phyloP scores from a whole-genome alignment of 1,140 invertebrate genomes.

The Spodoptera litura region DNA sequence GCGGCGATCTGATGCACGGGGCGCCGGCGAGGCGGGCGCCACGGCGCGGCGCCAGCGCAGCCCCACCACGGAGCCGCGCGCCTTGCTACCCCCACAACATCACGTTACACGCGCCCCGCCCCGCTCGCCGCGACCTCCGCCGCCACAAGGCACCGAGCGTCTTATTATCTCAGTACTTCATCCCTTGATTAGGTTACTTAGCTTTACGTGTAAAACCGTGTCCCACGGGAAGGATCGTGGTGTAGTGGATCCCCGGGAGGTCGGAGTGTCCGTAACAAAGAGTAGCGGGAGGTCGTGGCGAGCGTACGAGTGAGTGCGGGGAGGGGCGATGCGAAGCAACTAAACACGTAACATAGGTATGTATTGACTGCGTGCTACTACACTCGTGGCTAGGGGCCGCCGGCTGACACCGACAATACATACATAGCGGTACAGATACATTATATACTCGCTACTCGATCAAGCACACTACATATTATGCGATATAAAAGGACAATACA shows the following conservation, averaged over 20 bases:
- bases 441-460: constrained; percentile 3
- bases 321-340: constrained; percentile 65
- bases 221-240: neutral
- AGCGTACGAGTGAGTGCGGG: constrained; percentile 45
- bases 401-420: constrained; percentile 4
- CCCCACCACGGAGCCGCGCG: constrained; percentile 55
- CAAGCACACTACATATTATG: constrained; percentile 13
- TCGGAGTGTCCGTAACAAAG: neutral
- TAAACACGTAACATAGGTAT: constrained; percentile 52
- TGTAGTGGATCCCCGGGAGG: neutral
- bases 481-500: constrained; percentile 13
- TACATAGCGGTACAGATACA: neutral
- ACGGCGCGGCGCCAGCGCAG: constrained; percentile 67
- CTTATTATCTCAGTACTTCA: neutral
- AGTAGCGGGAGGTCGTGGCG: constrained; percentile 25
- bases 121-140: constrained; percentile 53
- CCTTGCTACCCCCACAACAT: constrained; percentile 62
- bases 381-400: constrained; percentile 23
- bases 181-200: neutral
- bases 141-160: neutral
- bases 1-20: too few relatives aligned
- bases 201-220: neutral
- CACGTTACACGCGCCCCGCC: constrained; percentile 57
- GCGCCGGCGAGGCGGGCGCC: constrained; percentile 47
- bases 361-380: constrained; percentile 56